Evolutionary conservation across 2,888 invertebrate genomes (phyloP).

Genomic region (Campoplex nolae): DNA sequence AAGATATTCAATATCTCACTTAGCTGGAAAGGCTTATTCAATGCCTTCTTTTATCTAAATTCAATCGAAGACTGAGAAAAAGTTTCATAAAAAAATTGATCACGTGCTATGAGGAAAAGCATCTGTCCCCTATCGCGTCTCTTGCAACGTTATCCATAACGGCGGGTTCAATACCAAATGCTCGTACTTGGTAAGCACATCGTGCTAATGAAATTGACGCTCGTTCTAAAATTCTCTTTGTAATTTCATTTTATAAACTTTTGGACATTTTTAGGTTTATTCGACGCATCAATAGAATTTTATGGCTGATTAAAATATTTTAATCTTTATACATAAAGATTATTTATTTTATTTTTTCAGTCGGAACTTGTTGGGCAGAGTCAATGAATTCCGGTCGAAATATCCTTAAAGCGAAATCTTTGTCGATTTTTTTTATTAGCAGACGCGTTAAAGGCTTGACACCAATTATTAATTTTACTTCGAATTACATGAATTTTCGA

Average conservation of each 20-base stretch:
- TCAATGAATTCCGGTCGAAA: no score
- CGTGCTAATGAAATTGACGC: neutral
- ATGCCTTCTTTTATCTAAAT: neutral
- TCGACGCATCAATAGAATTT: no score
- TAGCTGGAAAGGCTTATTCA: neutral
- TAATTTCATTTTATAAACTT: no score
- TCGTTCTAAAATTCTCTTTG: neutral
- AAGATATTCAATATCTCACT: neutral
- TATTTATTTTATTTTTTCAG: no score
- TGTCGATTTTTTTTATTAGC: neutral
- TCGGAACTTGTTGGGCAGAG: no score
- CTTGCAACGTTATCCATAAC: slow-evolving; percentile 29
- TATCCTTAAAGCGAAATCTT: neutral
- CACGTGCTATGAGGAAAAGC: slow-evolving; percentile 67
- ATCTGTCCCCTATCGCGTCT: slow-evolving; percentile 76
- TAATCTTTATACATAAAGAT: no score
- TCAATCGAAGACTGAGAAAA: neutral
- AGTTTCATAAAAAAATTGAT: slow-evolving; percentile 48
- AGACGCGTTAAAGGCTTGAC: no score
- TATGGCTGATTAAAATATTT: no score
- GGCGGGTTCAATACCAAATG: neutral
- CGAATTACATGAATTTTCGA: neutral
- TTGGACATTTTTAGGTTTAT: no score
- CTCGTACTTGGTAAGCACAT: neutral
- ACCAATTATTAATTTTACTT: no score